Base-by-base conservation (phyloP, 2,888 invertebrate genomes). In the Ectemnius cavifrons region DNA sequence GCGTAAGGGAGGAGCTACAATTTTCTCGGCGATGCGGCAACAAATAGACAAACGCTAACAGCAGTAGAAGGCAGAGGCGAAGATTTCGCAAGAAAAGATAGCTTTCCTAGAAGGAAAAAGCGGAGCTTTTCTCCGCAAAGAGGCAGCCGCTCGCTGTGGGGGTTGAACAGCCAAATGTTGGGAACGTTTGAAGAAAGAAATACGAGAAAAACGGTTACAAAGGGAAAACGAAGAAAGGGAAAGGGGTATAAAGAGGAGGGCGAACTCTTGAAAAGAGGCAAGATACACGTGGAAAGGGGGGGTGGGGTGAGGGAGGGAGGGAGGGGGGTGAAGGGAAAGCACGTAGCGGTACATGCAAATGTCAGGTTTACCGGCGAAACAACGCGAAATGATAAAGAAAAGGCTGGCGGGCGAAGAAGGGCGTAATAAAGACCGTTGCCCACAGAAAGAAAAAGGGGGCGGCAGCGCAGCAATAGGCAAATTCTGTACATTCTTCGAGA, bases 401-500 rank as follows among this genome's bases (percentile, higher is more conserved):
- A 20, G 71, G 52, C 58, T 58, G 46, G 16, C 57, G 63, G 37
- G 37, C 37, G 37, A 37, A 37, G 37, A 6, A 37, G 37, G 37
- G 13, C 8, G 63, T 27, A n/a, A 6, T 8, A 11, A 37, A 37
- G 11, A 46, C n/a, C 61, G 68, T 67, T 52, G 52, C 60, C 37
- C 69, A 62, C 16, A 47, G n/a, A 47, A 46, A 23, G 23, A 23
- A 37, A 37, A 37, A 37, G 37, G 5, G 37, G 37, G 37, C 37
- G 37, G 37, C 18, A 66, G 66, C 70, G 37, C 37, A 75, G 60
- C 69, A 75, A 47, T 73, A 79, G 73, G 69, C 63, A 75, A 83
- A 73, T 78, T 82, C 73, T 83, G 81, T 81, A 83, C 83, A 81
- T 81, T 74, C 71, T 69, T 71, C 82, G 81, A 66, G 37, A 8